These are phyloP conservation scores for Drosophila nr. perissopoda DNA, from an alignment of 2,888 invertebrate genomes.

Conservation along the genomic window DNA sequence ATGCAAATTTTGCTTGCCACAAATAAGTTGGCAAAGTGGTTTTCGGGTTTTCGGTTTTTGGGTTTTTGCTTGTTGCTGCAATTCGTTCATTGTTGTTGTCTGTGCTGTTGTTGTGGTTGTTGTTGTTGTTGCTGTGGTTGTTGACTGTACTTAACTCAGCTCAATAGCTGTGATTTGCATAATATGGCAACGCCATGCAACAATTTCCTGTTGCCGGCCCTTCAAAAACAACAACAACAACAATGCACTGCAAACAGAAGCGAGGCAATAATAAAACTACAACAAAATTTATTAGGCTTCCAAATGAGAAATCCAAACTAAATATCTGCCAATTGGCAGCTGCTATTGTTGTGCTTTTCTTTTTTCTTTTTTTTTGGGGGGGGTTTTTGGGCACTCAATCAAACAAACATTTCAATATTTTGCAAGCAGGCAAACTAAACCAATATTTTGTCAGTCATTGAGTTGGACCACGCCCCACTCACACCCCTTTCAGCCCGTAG, in stretches of 20 bases:
- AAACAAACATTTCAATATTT: slow-evolving; percentile 70
- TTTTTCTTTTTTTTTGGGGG: not conserved
- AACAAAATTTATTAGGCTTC: slow-evolving; percentile 56
- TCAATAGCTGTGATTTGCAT: slow-evolving; percentile 73
- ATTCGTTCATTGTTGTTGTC: not conserved
- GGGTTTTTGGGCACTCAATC: slow-evolving; percentile 40
- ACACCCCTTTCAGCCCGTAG: not conserved
- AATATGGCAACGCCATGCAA: slow-evolving; percentile 71
- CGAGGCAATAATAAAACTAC: slow-evolving; percentile 1
- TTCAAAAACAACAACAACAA: slow-evolving; percentile 12
- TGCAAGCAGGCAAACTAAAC: slow-evolving; percentile 45
- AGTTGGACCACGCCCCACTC: slow-evolving; percentile 13
- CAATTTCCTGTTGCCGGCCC: slow-evolving; percentile 63
- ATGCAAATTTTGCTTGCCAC: slow-evolving; percentile 72
- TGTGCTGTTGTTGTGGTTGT: slow-evolving; percentile 9
- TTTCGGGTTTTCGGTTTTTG: slow-evolving; percentile 50
- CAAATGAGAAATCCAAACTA: slow-evolving; percentile 58
- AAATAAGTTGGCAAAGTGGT: slow-evolving; percentile 78
- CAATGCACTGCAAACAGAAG: not conserved
- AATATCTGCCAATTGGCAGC: slow-evolving; percentile 20
- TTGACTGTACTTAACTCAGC: slow-evolving; percentile 57
- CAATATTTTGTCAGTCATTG: slow-evolving; percentile 52
- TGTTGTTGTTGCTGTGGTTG: slow-evolving; percentile 36
- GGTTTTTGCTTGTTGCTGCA: slow-evolving; percentile 36
- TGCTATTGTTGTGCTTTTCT: slow-evolving; percentile 1